Percentiles rank a stretch among this genome's conserved stretches.
Evolutionary conservation across 2,113 vertebrate species (phyloP).

Genomic region (Tachysurus fulvidraco): DNA sequence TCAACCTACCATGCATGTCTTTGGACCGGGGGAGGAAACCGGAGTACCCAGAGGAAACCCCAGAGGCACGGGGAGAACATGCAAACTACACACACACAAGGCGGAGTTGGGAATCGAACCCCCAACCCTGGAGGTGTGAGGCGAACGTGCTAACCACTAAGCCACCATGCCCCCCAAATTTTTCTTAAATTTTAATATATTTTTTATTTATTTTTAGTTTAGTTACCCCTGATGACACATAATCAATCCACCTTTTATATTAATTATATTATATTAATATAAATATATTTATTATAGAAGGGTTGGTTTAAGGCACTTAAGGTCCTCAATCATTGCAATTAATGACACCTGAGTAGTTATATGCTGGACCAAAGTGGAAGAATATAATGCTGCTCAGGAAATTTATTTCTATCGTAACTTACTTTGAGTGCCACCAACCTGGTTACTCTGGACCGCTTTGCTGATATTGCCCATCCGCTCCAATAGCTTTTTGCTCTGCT

Average conservation of each 20-base stretch:
- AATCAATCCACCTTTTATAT: background rate
- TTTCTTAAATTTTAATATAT: background rate
- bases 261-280: background rate
- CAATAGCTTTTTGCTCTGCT: conserved; percentile 68
- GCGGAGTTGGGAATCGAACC: too few species aligned
- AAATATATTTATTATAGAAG: background rate
- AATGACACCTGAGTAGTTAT: background rate
- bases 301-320: background rate
- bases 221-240: background rate
- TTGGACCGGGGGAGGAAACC: too few species aligned
- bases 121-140: too few species aligned
- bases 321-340: background rate
- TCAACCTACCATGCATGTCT: too few species aligned
- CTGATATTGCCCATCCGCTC: conserved; percentile 55
- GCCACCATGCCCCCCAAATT: too few species aligned
- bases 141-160: too few species aligned
- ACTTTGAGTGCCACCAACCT: conserved; percentile 42
- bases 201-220: background rate
- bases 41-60: too few species aligned
- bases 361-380: background rate
- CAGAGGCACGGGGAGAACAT: too few species aligned
- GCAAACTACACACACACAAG: too few species aligned
- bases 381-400: background rate
- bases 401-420: conserved; percentile 13
- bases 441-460: conserved; percentile 33